Base-by-base conservation (phyloP, 2,888 invertebrate species). In the Biston stratarius region DNA sequence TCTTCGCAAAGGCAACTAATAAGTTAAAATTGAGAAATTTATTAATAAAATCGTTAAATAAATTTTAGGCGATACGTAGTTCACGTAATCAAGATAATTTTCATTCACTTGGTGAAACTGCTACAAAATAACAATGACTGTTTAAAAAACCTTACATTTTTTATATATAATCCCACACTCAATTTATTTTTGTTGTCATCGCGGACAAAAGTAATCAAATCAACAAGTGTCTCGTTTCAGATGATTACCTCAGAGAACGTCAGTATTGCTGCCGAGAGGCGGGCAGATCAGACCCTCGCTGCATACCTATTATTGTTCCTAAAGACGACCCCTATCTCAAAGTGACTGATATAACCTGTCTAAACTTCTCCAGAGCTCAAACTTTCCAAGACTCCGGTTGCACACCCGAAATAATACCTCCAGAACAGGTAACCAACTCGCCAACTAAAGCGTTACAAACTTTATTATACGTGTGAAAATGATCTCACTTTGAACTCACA, bases 331-430 rank as follows among this genome's bases (percentile, higher is more conserved):
- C 90, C 47, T 89, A 89, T 79, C 88, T 90, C 69, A 86, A 84
- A 81, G 84, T 87, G 70, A 87, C 89, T 74, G 83, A 83, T 80
- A 87, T 90, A 74, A 83, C 83, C 63, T 90, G 90, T 75, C 82
- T 90, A 44, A 90, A 91, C 84, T 89, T 88, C 82, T 84, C 87
- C 44, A 79, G 87, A 58, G 88, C 88, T n/a, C 85, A 88, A 85
- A 91, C 89, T 79, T 92, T 90, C 81, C 86, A 87, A 82, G 88
- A 91, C 70, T 76, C 76, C 58, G 84, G 85, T 67, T 91, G 91
- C 81, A 77, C 83, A 71, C 73, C 82, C 61, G 82, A 85, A 76
- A 82, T 77, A 70, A 81, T 79, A 76, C 75, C 81, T 33, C 84
- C 84, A 48, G 87, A 88, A 79, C 90, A 89, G 83, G 89, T 90